Percentiles rank a stretch among this genome's conserved stretches.
Conservation (phyloP, 2,113 vertebrate genomes). For the Corydoras maculifer region DNA sequence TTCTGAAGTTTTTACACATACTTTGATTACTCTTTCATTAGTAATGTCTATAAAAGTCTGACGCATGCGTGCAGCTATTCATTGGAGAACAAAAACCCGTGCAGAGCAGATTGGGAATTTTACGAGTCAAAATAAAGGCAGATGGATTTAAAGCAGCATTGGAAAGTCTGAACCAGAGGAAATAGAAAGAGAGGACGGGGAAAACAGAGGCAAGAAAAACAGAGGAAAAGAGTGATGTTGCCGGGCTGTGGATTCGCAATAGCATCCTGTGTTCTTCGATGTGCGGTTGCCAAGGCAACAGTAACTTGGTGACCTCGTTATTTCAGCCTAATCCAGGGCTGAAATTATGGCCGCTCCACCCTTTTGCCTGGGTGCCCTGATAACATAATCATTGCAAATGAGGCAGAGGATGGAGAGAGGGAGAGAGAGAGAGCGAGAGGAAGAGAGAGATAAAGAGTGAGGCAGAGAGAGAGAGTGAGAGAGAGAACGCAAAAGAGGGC, state of each 20-base stretch:
- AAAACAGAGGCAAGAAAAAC: constrained; percentile 33
- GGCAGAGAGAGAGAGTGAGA: constrained; percentile 60
- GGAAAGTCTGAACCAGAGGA: background rate
- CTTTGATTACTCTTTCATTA: no score
- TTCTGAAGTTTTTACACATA: no score
- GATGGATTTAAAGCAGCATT: constrained; percentile 1
- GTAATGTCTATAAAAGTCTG: no score
- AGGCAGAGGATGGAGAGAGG: constrained; percentile 69
- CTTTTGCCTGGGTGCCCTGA: constrained; percentile 99
- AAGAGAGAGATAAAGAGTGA: constrained; percentile 69
- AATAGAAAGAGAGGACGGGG: constrained; percentile 3
- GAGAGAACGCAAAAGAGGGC: constrained; percentile 12
- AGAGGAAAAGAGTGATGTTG: constrained; percentile 46
- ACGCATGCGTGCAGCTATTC: no score
- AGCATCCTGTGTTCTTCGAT: constrained; percentile 98
- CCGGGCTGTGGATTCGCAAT: constrained; percentile 66
- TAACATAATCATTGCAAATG: constrained; percentile 99
- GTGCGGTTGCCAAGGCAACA: constrained; percentile 97
- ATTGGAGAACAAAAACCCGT: background rate
- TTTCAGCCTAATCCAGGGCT: constrained; percentile 99
- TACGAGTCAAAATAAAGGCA: constrained; percentile 8
- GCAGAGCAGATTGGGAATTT: constrained; percentile 10
- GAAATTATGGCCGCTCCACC: constrained; percentile 99
- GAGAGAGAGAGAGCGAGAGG: constrained; percentile 70
- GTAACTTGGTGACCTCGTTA: constrained; percentile 99